Percentiles rank a stretch among this genome's conserved stretches.
These are phyloP conservation scores for Auanema sp. DNA, from an alignment of 2,888 invertebrate species.

Conservation along the genomic window DNA sequence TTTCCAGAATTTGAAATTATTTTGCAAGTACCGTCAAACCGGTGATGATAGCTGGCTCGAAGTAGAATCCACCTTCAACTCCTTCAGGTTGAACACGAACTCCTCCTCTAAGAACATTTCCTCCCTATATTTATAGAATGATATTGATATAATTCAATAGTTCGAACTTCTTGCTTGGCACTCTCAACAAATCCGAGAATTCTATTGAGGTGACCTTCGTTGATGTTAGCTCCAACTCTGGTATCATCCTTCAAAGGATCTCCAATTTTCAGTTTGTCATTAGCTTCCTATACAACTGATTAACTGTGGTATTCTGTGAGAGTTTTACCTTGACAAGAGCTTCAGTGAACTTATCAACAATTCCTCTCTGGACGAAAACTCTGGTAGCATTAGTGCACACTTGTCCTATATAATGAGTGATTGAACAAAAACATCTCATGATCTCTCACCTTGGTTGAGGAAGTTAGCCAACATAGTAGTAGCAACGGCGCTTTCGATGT, in stretches of 20 bases:
- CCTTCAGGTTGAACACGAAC: constrained; percentile 65
- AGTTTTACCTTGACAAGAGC: constrained; percentile 61
- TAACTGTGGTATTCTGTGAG: constrained; percentile 56
- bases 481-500: constrained; percentile 69
- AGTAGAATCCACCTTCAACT: constrained; percentile 66
- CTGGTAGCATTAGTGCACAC: constrained; percentile 71
- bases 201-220: constrained; percentile 67
- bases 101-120: constrained; percentile 68
- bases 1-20: not conserved
- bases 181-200: constrained; percentile 67
- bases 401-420: constrained; percentile 53
- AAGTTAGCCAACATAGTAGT: constrained; percentile 71
- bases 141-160: not conserved
- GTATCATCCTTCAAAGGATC: constrained; percentile 62
- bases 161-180: constrained; percentile 65
- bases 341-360: constrained; percentile 67
- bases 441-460: constrained; percentile 68
- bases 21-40: constrained; percentile 27
- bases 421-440: not conserved
- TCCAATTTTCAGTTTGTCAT: constrained; percentile 49
- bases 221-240: constrained; percentile 70
- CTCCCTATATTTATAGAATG: too few species aligned
- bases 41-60: constrained; percentile 68
- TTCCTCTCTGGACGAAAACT: constrained; percentile 69
- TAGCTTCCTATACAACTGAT: too few species aligned